Evolutionary conservation across 2,888 invertebrate species (phyloP).

Genomic region (Callimorpha dominula): DNA sequence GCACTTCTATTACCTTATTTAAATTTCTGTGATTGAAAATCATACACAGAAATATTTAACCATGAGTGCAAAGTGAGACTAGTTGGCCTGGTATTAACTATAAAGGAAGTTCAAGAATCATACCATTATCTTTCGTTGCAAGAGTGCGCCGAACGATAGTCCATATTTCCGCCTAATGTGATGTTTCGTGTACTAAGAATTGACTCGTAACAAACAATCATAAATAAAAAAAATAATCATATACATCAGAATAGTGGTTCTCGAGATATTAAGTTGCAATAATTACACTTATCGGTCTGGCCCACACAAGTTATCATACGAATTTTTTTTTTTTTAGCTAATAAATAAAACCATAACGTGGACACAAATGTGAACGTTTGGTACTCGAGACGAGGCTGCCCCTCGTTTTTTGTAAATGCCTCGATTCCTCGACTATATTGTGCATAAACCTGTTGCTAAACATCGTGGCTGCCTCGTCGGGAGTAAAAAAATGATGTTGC

Average conservation of each 20-base stretch:
- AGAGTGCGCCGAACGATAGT: too few relatives aligned
- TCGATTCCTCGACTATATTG: conserved; percentile 11
- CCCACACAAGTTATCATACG: neutral
- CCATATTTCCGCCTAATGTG: too few relatives aligned
- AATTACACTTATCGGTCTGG: conserved; percentile 13
- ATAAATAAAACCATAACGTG: conserved; percentile 21
- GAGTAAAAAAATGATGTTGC: conserved; percentile 15
- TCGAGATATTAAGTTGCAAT: neutral
- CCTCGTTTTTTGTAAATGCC: conserved; percentile 13
- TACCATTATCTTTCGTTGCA: too few relatives aligned
- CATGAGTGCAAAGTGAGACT: neutral
- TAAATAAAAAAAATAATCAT: neutral
- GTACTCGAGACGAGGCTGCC: conserved; percentile 11
- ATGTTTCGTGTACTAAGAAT: too few relatives aligned
- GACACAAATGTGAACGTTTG: conserved; percentile 17
- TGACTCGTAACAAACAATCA: too few relatives aligned
- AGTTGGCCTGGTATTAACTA: too few relatives aligned
- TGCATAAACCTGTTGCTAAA: conserved; percentile 4
- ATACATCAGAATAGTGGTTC: neutral
- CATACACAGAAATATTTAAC: neutral
- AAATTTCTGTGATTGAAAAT: too few relatives aligned
- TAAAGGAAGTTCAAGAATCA: too few relatives aligned
- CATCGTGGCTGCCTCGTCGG: conserved; percentile 4
- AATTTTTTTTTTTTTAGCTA: conserved; percentile 14
- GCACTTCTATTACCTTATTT: too few relatives aligned